Evolutionary conservation across 2,888 invertebrate genomes (phyloP), one percentile per base, ranked within the genome.

Genomic region (Xylophagus ater): DNA sequence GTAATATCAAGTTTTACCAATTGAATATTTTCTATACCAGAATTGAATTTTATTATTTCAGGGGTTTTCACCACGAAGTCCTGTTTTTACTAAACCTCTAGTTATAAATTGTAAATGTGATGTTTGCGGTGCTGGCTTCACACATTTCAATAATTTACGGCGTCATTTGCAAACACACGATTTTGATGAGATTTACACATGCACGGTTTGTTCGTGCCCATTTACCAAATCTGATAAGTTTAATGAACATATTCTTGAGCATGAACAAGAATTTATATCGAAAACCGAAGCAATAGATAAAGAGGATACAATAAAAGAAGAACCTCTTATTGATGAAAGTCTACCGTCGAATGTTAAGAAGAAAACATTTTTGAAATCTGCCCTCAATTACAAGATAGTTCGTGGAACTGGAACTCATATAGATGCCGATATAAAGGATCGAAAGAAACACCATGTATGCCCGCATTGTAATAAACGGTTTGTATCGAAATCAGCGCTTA

Each of bases 111-210:
- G 30, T 17, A 57, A 52, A 32, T 65, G 64, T 33, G 55, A 54
- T 24, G 51, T 53, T 13, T 64, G 63, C 25, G 55, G 55, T 43
- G 64, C 64, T 4, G 58, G 59, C 2, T 64, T 63, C 43, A 59
- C 56, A 0, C 46, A 53, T 18, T 49, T 52, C 9, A 60, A 58
- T 37, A 59, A 64, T 0, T 43, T 63, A 0, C 52, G 52, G 3
- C 54, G 55, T 30, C 64, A 64, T 35, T 47, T 51, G 2, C 56
- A 62, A 24, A 66, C 45, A 67, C 42, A 68, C 70, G 0, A 70
- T 68, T 45, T 56, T 75, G 32, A 67, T 69, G 6, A 9, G 75
- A 76, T 43, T 60, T 70, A 36, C 47, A 49, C 0, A 53, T 51
- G 0, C 64, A 63, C 43, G 46, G 48, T 10, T 8, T 40, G 40